Evolutionary conservation across 2,888 invertebrate genomes (phyloP).

Genomic region (Nezara viridula): DNA sequence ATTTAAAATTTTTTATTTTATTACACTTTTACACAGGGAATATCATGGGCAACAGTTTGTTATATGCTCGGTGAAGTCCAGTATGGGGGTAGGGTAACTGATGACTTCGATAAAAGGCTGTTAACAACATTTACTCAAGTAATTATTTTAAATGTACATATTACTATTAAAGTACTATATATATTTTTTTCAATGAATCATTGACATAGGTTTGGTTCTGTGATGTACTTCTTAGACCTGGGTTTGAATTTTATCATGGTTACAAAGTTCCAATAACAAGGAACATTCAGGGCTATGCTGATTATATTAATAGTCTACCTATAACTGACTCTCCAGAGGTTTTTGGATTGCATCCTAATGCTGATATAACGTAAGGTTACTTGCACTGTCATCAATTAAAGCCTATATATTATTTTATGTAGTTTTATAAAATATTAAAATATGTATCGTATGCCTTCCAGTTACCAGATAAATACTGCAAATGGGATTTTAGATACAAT

Average conservation of each 20-base stretch:
- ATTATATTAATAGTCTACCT: conserved; percentile 89
- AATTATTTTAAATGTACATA: conserved; percentile 24
- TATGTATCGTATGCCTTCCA: neutral
- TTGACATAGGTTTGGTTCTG: conserved; percentile 86
- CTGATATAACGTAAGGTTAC: conserved; percentile 85
- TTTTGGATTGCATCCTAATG: conserved; percentile 96
- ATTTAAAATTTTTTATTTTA: too few species aligned
- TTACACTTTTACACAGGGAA: conserved; percentile 73
- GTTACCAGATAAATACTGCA: conserved; percentile 92
- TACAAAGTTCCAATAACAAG: conserved; percentile 92
- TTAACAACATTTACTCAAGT: conserved; percentile 90
- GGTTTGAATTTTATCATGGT: conserved; percentile 93
- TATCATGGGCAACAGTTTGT: conserved; percentile 97
- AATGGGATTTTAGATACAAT: conserved; percentile 94
- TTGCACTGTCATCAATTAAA: neutral
- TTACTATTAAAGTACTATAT: neutral
- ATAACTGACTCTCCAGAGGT: conserved; percentile 93
- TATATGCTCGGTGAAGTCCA: conserved; percentile 96
- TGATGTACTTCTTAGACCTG: conserved; percentile 86
- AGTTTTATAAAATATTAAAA: neutral
- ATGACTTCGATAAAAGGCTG: conserved; percentile 95
- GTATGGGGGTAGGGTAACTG: conserved; percentile 93
- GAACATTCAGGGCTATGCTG: conserved; percentile 79
- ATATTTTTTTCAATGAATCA: neutral
- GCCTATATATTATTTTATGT: neutral